A percentile compares a stretch with the other conserved stretches of the same genome.
Conservation (phyloP, 1,140 invertebrate species). For the Thrips palmi region DNA sequence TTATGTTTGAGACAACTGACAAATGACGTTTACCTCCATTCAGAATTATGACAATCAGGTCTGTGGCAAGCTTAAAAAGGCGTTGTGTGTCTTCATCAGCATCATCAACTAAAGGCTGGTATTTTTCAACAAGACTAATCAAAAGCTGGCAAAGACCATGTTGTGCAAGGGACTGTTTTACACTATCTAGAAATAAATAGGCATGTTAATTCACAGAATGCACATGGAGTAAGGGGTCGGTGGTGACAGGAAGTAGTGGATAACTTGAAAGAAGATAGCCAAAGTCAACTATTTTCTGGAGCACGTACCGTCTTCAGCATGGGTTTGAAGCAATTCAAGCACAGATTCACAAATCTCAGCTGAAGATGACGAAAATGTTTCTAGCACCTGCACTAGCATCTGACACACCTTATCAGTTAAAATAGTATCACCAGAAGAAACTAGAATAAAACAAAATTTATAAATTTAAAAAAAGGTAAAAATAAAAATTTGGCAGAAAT, state of each 20-base stretch:
- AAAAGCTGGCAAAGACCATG: conserved; percentile 54
- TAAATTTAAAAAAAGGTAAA: too few species aligned
- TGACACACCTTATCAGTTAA: conserved; percentile 34
- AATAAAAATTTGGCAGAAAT: too few species aligned
- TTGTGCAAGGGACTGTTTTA: conserved; percentile 54
- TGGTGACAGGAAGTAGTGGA: too few species aligned
- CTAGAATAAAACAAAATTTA: too few species aligned
- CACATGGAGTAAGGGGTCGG: too few species aligned
- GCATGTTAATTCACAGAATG: conserved; percentile 9
- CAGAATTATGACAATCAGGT: conserved; percentile 62
- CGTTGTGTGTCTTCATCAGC: conserved; percentile 48
- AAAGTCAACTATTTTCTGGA: conserved; percentile 1
- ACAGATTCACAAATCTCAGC: conserved; percentile 52
- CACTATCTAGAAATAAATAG: conserved; percentile 39
- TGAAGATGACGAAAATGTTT: conserved; percentile 35
- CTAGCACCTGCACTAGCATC: conserved; percentile 36
- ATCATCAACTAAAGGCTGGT: conserved; percentile 33
- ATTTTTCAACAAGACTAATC: conserved; percentile 51
- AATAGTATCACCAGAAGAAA: too few species aligned
- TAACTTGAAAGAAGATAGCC: background rate
- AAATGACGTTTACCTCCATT: conserved; percentile 47
- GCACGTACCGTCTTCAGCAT: conserved; percentile 48
- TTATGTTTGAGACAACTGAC: background rate
- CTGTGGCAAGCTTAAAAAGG: conserved; percentile 64
- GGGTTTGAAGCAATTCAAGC: conserved; percentile 51